Conservation (phyloP, 2,113 vertebrate species). For the Peromyscus leucopus region DNA sequence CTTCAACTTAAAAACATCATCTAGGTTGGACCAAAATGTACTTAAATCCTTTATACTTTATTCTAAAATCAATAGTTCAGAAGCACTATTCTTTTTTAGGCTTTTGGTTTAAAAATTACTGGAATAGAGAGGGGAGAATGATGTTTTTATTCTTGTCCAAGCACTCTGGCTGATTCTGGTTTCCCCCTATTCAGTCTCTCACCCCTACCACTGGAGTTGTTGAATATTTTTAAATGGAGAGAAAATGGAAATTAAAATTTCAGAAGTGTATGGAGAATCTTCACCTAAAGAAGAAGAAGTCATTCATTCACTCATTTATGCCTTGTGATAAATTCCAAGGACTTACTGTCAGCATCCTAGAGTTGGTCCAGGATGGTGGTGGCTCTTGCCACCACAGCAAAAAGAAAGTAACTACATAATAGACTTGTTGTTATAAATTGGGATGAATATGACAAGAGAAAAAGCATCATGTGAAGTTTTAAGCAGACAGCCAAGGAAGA, state of each 20-base stretch:
- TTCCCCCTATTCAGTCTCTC: background rate
- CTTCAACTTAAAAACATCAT: constrained; percentile 48
- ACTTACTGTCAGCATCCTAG: background rate
- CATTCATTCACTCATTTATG: background rate
- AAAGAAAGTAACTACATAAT: background rate
- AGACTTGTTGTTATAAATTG: background rate
- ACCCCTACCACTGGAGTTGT: background rate
- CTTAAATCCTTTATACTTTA: constrained; percentile 38
- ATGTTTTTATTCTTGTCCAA: constrained; percentile 1
- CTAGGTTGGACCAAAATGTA: constrained; percentile 33
- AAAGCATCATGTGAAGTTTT: background rate
- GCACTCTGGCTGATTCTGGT: background rate
- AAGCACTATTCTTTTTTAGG: constrained; percentile 21
- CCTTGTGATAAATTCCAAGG: background rate
- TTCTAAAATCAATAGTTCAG: constrained; percentile 65
- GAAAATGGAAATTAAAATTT: constrained; percentile 38
- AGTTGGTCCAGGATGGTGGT: background rate
- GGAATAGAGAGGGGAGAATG: background rate
- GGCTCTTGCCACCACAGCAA: background rate
- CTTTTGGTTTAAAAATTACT: background rate
- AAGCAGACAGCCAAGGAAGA: background rate
- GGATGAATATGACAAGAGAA: background rate
- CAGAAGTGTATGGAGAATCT: background rate
- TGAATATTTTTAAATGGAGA: background rate
- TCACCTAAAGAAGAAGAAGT: background rate